These are phyloP conservation scores for Cryptotermes secundus DNA, from an alignment of 1,140 invertebrate genomes.

Conservation along the genomic window DNA sequence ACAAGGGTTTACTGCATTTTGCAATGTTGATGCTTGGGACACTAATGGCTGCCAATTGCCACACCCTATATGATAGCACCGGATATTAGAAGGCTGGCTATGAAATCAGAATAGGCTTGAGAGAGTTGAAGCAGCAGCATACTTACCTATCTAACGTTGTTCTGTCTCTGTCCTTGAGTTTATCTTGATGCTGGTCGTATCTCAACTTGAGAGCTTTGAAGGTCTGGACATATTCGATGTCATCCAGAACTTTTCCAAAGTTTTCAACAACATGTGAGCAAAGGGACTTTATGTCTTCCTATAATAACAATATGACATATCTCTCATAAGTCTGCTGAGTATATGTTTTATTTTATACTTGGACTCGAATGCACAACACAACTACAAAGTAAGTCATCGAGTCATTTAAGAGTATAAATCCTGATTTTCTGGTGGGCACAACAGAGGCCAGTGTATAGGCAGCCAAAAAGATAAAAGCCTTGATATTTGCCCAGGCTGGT, in stretches of 20 bases:
- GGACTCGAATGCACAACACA: background rate
- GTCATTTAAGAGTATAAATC: too few relatives aligned
- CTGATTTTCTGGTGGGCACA: too few relatives aligned
- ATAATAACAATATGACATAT: constrained; percentile 39
- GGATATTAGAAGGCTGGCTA: too few relatives aligned
- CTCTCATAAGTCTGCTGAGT: constrained; percentile 25
- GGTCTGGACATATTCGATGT: constrained; percentile 95
- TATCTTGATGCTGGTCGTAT: constrained; percentile 94
- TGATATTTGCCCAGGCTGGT: too few relatives aligned
- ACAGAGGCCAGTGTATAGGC: too few relatives aligned
- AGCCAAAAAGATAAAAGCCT: too few relatives aligned
- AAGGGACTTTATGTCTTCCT: constrained; percentile 95
- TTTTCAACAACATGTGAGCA: constrained; percentile 93
- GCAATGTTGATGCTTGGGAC: too few relatives aligned
- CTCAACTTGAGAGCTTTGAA: constrained; percentile 89
- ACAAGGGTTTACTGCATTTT: too few relatives aligned
- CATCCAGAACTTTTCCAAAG: constrained; percentile 89
- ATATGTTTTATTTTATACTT: background rate
- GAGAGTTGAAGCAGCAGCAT: background rate
- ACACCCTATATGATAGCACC: too few relatives aligned
- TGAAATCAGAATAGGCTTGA: too few relatives aligned
- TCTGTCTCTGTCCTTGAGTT: constrained; percentile 80
- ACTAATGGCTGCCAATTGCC: too few relatives aligned
- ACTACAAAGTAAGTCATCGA: background rate
- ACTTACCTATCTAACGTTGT: constrained; percentile 68